These are phyloP conservation scores for Acanthococcus lagerstroemiae DNA, from an alignment of 2,888 invertebrate genomes.

Conservation along the genomic window DNA sequence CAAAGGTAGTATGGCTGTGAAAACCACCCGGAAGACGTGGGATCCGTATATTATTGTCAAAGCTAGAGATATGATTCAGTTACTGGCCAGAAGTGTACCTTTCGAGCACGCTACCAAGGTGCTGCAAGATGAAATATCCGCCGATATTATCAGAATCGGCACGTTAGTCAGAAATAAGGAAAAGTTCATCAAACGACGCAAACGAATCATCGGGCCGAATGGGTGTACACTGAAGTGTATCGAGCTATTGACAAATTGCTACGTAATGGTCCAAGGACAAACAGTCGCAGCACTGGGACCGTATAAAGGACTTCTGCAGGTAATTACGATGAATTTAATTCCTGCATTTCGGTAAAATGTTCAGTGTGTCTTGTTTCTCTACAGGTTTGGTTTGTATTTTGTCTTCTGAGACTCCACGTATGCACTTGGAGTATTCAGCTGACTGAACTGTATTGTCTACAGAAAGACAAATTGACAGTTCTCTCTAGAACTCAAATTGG, in stretches of 20 bases:
- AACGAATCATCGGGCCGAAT: constrained; percentile 90
- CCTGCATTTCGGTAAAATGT: too few relatives aligned
- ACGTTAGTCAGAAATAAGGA: constrained; percentile 81
- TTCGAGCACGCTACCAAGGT: constrained; percentile 87
- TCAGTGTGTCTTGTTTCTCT: too few relatives aligned
- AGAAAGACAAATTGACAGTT: too few relatives aligned
- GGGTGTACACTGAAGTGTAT: constrained; percentile 97
- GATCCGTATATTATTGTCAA: constrained; percentile 96
- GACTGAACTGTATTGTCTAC: too few relatives aligned
- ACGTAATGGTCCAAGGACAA: constrained; percentile 92
- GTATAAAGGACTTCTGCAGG: constrained; percentile 73
- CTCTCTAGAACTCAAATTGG: too few relatives aligned
- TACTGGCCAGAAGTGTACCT: constrained; percentile 90
- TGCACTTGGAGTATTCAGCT: too few relatives aligned
- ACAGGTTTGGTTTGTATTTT: not conserved
- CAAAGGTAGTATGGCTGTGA: constrained; percentile 89
- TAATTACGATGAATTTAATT: too few relatives aligned
- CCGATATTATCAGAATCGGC: constrained; percentile 95
- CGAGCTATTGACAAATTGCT: constrained; percentile 90
- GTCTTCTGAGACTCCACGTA: too few relatives aligned
- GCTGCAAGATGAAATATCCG: constrained; percentile 78
- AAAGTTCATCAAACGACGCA: constrained; percentile 87
- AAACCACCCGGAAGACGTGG: constrained; percentile 93
- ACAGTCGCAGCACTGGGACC: constrained; percentile 96
- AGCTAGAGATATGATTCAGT: constrained; percentile 88